Evolutionary conservation across 2,797 vertebrate species (phyloP).

Genomic region (Coracias cyanogaster): DNA sequence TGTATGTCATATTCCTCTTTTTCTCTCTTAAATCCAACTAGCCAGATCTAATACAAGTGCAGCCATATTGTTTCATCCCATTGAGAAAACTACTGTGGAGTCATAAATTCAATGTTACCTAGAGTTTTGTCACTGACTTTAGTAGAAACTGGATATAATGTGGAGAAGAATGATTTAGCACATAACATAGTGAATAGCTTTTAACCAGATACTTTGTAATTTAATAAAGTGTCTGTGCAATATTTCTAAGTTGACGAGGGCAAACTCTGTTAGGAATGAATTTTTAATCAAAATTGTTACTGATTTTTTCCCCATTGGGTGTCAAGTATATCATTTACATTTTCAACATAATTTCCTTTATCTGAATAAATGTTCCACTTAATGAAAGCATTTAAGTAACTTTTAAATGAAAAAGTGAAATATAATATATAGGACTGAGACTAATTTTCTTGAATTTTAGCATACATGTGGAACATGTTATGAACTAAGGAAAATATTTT

Average conservation of each 20-base stretch:
- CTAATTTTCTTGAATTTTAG: slow-evolving; percentile 62
- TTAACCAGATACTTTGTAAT: slow-evolving; percentile 39
- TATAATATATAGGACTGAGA: slow-evolving; percentile 53
- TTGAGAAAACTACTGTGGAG: neutral
- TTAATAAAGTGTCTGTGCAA: slow-evolving; percentile 29
- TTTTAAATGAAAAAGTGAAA: slow-evolving; percentile 71
- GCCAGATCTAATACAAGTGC: neutral
- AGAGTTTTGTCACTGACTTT: neutral
- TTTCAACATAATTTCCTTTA: slow-evolving; percentile 66
- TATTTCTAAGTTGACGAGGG: slow-evolving; percentile 36
- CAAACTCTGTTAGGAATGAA: slow-evolving; percentile 44
- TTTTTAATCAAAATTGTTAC: slow-evolving; percentile 72
- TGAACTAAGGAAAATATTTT: slow-evolving; percentile 48
- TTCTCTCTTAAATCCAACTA: neutral
- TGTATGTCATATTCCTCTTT: neutral
- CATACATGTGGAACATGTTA: slow-evolving; percentile 7
- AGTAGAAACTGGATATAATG: neutral
- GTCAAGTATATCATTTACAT: slow-evolving; percentile 73
- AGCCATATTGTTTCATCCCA: neutral
- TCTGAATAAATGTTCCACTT: slow-evolving; percentile 55
- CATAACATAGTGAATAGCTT: neutral
- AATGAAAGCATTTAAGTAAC: slow-evolving; percentile 72
- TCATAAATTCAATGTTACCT: neutral
- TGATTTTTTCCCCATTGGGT: slow-evolving; percentile 62
- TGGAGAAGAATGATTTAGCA: neutral